A percentile compares a stretch with the other conserved stretches of the same genome.
phyloP scores from a whole-genome alignment of 2,888 invertebrate species.

The Netelia virgata region DNA sequence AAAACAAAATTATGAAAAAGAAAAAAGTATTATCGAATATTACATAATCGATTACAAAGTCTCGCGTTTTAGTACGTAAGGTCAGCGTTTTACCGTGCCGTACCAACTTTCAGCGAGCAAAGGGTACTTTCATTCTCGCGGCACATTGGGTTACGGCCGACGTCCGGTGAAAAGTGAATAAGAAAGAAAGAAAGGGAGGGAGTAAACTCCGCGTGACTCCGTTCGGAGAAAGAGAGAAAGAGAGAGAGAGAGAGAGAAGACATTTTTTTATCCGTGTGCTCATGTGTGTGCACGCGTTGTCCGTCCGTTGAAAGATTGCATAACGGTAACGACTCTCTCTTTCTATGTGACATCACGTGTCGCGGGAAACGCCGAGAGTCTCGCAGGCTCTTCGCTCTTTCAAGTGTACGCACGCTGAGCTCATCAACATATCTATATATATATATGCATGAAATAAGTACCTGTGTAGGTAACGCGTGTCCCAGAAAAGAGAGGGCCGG shows the following conservation, averaged over 20 bases:
- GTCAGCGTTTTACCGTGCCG: constrained; percentile 81
- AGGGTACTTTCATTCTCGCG: constrained; percentile 35
- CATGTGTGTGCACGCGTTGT: constrained; percentile 49
- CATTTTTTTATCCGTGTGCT: constrained; percentile 10
- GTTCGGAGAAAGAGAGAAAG: constrained; percentile 28
- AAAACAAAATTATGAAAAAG: neutral
- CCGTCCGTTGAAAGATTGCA: constrained; percentile 74
- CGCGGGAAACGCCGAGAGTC: constrained; percentile 63
- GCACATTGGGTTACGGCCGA: neutral
- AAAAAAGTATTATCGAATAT: constrained; percentile 18
- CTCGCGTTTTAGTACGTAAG: constrained; percentile 79
- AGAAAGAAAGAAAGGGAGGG: constrained; percentile 21
- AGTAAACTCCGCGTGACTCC: constrained; percentile 39
- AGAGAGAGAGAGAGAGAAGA: constrained; percentile 24
- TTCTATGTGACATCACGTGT: constrained; percentile 83
- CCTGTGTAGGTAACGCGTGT: constrained; percentile 12
- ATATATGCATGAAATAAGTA: neutral
- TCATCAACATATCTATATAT: neutral
- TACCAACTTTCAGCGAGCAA: constrained; percentile 77
- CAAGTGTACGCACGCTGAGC: constrained; percentile 49
- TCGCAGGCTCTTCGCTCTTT: constrained; percentile 42
- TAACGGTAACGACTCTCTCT: constrained; percentile 84
- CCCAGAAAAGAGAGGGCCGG: constrained; percentile 45
- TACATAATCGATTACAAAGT: constrained; percentile 60
- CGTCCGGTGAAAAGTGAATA: constrained; percentile 39